Evolutionary conservation across 2,888 invertebrate species (phyloP).

Genomic region (Cryptus viduatorius): DNA sequence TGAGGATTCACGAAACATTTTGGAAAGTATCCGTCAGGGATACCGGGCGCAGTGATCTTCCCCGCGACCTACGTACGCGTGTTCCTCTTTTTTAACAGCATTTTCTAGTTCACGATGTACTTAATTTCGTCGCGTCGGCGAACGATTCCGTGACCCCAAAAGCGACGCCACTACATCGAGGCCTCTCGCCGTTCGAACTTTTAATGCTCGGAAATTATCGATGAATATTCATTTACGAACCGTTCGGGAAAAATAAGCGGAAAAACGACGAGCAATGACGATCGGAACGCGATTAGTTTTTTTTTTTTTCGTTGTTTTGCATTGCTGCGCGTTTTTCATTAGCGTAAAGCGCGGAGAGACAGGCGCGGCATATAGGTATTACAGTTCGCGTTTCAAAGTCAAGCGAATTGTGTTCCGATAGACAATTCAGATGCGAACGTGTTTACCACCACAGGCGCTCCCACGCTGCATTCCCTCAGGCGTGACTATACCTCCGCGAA

Average conservation of each 20-base stretch:
- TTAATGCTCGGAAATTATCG: not conserved
- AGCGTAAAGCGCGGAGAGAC: conserved; percentile 24
- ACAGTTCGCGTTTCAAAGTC: conserved; percentile 49
- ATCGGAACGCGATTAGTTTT: conserved; percentile 4
- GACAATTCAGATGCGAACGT: conserved; percentile 76
- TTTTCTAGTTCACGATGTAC: conserved; percentile 27
- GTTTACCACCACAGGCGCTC: conserved; percentile 77
- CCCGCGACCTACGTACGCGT: not conserved
- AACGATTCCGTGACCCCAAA: conserved; percentile 15
- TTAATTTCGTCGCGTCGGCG: not conserved
- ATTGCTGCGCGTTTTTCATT: not conserved
- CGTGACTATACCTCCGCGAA: conserved; percentile 76
- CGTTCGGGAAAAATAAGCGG: not conserved
- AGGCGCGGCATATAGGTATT: conserved; percentile 17
- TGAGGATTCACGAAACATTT: conserved; percentile 29
- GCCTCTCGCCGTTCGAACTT: not conserved
- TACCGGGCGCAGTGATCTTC: not conserved
- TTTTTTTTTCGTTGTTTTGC: conserved; percentile 22
- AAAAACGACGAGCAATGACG: not conserved
- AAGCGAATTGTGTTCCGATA: conserved; percentile 66
- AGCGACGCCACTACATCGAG: not conserved
- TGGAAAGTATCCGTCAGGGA: conserved; percentile 27
- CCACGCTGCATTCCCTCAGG: conserved; percentile 84
- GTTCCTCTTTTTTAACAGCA: conserved; percentile 28
- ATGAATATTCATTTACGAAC: conserved; percentile 33